phyloP scores from a whole-genome alignment of 2,113 vertebrate species.

The Rhynchomys soricoides region DNA sequence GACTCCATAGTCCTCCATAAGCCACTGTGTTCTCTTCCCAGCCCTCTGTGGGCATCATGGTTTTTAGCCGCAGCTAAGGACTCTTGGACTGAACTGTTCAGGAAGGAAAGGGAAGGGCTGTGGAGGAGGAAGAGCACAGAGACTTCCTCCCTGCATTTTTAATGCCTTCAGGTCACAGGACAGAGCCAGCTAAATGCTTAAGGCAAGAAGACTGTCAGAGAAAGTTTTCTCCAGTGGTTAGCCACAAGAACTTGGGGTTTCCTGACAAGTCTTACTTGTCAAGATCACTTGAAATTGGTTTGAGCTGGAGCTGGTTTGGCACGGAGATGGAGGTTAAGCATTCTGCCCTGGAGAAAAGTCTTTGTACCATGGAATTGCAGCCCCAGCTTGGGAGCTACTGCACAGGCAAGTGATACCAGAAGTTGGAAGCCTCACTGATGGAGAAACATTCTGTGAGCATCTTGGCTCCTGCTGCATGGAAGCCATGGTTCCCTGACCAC shows the following conservation, averaged over 20 bases:
- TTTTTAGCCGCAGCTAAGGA: not conserved
- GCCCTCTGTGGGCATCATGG: no score
- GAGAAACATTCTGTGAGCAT: not conserved
- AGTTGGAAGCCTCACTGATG: not conserved
- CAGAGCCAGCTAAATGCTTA: not conserved
- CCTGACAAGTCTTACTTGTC: not conserved
- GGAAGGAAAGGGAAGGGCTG: constrained; percentile 24
- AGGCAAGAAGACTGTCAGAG: not conserved
- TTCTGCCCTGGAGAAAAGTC: not conserved
- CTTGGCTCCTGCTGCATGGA: not conserved
- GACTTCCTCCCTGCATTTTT: not conserved
- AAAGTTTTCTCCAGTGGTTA: not conserved
- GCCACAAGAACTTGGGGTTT: not conserved
- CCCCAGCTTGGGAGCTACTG: not conserved
- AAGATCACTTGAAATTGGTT: not conserved
- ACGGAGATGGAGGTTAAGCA: not conserved
- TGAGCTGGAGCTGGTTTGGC: not conserved
- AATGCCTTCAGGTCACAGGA: not conserved
- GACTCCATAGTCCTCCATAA: not conserved
- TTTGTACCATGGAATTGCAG: not conserved
- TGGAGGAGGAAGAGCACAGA: not conserved
- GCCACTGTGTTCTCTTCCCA: not conserved
- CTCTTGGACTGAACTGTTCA: constrained; percentile 1
- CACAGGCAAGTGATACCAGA: no score
- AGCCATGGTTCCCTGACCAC: not conserved